phyloP scores from a whole-genome alignment of 2,113 vertebrate species.

The Thalassarche chlororhynchos region DNA sequence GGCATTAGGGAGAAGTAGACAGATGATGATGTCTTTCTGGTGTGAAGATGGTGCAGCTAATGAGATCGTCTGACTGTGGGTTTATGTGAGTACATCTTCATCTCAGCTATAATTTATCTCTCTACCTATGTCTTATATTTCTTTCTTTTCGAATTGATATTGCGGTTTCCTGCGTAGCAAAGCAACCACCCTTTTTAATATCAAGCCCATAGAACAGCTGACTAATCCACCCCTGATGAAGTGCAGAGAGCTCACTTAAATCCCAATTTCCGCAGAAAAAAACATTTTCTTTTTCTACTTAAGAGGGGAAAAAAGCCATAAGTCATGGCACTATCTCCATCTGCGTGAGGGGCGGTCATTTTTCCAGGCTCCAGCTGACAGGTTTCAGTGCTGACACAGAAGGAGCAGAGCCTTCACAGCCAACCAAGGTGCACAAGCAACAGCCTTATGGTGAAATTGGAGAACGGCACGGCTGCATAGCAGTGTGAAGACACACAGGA shows the following conservation, averaged over 20 bases:
- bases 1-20: not conserved
- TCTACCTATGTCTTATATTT: not conserved
- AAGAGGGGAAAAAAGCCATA: not conserved
- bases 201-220: not conserved
- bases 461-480: not conserved
- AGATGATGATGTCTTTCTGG: not conserved
- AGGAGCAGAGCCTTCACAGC: not conserved
- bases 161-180: not conserved
- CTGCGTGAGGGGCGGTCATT: not conserved
- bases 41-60: not conserved
- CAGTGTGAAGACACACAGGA: not conserved
- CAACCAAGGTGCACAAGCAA: not conserved
- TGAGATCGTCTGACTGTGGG: not conserved
- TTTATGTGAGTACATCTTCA: not conserved
- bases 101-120: not conserved
- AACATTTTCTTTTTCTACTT: not conserved
- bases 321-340: not conserved
- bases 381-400: not conserved
- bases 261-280: not conserved
- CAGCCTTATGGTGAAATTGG: not conserved
- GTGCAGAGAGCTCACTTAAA: not conserved
- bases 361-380: not conserved
- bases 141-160: not conserved
- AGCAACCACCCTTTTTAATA: not conserved
- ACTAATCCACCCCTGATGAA: constrained; percentile 10